These are phyloP conservation scores for Pomatorhinus ruficollis DNA, from an alignment of 2,113 vertebrate species.

Conservation along the genomic window DNA sequence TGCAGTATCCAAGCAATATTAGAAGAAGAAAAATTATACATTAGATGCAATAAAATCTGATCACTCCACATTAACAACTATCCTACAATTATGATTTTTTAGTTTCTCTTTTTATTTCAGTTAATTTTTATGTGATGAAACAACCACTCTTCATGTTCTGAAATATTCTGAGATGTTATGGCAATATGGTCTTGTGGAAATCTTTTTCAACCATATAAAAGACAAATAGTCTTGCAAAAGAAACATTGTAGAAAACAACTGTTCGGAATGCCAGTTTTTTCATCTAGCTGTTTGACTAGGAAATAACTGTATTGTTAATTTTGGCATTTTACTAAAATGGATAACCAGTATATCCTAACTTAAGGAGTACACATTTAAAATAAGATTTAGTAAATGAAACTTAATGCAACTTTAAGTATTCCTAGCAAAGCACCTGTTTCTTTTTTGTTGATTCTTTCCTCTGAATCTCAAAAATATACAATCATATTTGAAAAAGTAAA, in stretches of 20 bases:
- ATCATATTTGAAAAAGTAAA: neutral
- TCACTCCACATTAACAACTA: neutral
- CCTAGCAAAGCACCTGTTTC: neutral
- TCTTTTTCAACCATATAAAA: neutral
- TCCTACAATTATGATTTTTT: neutral
- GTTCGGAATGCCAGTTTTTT: neutral
- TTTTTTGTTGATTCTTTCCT: neutral
- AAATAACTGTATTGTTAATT: neutral
- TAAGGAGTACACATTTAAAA: neutral
- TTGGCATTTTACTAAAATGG: neutral
- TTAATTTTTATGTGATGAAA: neutral
- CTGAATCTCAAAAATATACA: neutral
- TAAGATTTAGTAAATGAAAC: neutral
- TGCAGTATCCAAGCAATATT: neutral
- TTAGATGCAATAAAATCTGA: neutral
- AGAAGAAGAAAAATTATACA: neutral
- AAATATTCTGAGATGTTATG: neutral
- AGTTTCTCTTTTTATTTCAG: neutral
- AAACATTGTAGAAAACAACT: neutral
- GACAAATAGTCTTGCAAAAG: neutral
- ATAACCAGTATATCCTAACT: neutral
- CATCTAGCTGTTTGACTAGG: neutral
- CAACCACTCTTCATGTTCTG: neutral
- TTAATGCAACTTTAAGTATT: neutral
- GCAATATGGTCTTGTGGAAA: neutral